Base-by-base conservation (phyloP, 1,140 invertebrate genomes). In the Lithobius niger region DNA sequence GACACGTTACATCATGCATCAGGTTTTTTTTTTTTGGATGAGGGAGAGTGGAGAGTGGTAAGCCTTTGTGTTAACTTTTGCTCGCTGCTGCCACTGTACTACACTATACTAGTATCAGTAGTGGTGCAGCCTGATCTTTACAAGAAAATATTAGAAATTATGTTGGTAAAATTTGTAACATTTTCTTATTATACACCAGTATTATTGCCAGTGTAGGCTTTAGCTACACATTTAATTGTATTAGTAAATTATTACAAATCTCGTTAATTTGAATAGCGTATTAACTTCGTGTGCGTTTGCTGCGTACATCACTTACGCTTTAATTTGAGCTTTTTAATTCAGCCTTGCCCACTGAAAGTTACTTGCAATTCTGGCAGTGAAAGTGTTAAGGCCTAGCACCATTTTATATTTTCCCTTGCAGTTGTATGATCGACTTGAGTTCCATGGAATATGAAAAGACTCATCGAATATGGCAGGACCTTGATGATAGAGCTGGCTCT, bases 401-500 rank as follows among this genome's bases (percentile, higher is more conserved):
- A 10, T 25, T 36, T 0, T 3, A 44, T 44, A 57, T 21, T 58
- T 62, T 49, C 40, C 59, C 42, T 65, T 70, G 22, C 69, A 91
- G 88, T 67, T 86, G 86, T 67, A 75, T 80, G 16, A 86, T 98
- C 62, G 88, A 97, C 71, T 69, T 98, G 62, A 81, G 82, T 27
- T 74, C 76, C 27, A 76, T 96, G 52, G 88, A 92, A 67, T 77
- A 86, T 21, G 95, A 99, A 68, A 84, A 78, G 56, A 97, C 95
- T 0, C 91, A 97, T 67, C 79, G 82, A 55, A 78, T 97, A 47
- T 90, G 88, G 81, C 78, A 82, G 61, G 79, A 86, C 0, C 73
- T 99, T 13, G 91, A 96, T 71, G 91, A 96, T 61, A 84, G 83
- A 0, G 82, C 84, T 0, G 93, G 94, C 0, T 80, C 81, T 55